Evolutionary conservation across 37 sponge, comb jelly and placozoan species (phyloP).

Genomic region (Hexactinellida sp.): DNA sequence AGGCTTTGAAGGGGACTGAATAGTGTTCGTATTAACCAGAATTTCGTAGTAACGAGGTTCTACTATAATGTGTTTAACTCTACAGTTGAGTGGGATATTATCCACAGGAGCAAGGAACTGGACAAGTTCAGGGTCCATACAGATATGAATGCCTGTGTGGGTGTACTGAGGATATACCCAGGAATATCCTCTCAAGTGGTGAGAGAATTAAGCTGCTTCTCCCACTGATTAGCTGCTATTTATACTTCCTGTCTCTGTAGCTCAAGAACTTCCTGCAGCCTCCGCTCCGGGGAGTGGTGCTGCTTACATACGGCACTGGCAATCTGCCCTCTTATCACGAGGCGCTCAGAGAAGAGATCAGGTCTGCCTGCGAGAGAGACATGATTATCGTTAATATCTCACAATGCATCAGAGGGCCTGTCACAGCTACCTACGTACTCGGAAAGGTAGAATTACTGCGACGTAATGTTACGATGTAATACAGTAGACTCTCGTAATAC

Average conservation of each 20-base stretch:
- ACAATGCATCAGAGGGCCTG: slow-evolving; percentile 69
- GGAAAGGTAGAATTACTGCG: slow-evolving; percentile 41
- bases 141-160: slow-evolving; percentile 57
- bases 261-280: slow-evolving; percentile 66
- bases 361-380: slow-evolving; percentile 52
- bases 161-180: slow-evolving; percentile 78
- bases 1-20: no score
- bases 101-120: slow-evolving; percentile 25
- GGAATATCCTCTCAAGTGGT: slow-evolving; percentile 77
- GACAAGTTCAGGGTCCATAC: slow-evolving; percentile 45
- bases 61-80: no score
- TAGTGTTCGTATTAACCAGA: no score
- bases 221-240: background rate
- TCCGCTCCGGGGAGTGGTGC: slow-evolving; percentile 78
- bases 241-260: slow-evolving; percentile 21
- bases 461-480: no score
- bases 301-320: slow-evolving; percentile 83
- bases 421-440: slow-evolving; percentile 55
- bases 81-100: slow-evolving; percentile 61
- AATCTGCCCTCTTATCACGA: slow-evolving; percentile 53
- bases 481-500: no score
- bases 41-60: no score
- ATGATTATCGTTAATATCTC: slow-evolving; percentile 80
- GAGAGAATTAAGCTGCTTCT: slow-evolving; percentile 1
- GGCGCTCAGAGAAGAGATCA: slow-evolving; percentile 45